Evolutionary conservation across 2,888 invertebrate species (phyloP).

Genomic region (Laspeyria flexula): DNA sequence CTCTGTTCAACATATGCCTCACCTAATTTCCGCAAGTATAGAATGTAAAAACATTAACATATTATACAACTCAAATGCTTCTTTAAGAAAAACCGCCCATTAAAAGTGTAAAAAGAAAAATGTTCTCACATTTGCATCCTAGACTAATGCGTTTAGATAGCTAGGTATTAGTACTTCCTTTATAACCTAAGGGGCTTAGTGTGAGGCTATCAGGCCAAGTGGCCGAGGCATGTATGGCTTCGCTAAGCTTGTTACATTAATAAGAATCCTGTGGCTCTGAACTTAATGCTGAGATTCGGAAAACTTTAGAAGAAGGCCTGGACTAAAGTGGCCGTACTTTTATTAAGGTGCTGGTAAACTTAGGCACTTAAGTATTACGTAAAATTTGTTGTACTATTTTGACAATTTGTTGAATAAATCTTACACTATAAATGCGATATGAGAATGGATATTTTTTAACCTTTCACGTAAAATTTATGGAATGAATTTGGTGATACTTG

Average conservation of each 20-base stretch:
- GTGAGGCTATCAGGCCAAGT: constrained; percentile 73
- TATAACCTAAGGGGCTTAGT: constrained; percentile 68
- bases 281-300: constrained; percentile 26
- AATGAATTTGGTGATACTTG: no score
- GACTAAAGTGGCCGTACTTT: neutral
- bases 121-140: constrained; percentile 30
- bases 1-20: no score
- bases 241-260: constrained; percentile 72
- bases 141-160: constrained; percentile 38
- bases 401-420: no score
- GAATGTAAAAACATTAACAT: no score
- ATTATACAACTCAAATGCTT: neutral
- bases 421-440: no score
- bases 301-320: neutral
- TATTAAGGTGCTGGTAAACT: no score
- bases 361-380: no score
- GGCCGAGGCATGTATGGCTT: constrained; percentile 62
- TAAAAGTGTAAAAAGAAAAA: constrained; percentile 22
- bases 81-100: constrained; percentile 7
- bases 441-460: no score
- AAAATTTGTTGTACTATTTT: no score
- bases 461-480: no score
- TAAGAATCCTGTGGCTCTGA: constrained; percentile 44
- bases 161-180: constrained; percentile 48
- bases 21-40: no score